Conservation (phyloP, 2,113 vertebrate genomes). For the Syngnathus scovelli region DNA sequence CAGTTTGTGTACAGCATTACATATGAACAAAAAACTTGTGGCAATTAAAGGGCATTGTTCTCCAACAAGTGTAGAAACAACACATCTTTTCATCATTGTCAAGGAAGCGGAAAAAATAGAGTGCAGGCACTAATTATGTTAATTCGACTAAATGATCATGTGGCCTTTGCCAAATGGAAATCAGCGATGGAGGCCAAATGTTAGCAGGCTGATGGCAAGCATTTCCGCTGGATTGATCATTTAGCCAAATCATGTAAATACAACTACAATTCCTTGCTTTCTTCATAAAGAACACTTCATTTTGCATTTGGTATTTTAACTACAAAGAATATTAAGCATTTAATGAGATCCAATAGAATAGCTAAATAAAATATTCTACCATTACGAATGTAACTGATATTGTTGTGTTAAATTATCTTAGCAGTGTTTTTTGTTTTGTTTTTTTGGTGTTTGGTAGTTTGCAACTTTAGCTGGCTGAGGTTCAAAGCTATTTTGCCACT, state of each 20-base stretch:
- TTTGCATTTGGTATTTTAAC: not conserved
- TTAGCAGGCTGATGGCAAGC: not conserved
- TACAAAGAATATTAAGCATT: not conserved
- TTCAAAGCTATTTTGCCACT: not conserved
- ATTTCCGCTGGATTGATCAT: not conserved
- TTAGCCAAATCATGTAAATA: not conserved
- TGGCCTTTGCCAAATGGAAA: conserved; percentile 2
- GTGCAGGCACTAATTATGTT: not conserved
- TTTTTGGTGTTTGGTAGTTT: not conserved
- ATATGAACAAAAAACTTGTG: not conserved
- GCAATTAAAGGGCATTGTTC: not conserved
- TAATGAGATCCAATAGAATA: not conserved
- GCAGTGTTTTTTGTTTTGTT: not conserved
- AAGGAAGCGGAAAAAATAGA: not conserved
- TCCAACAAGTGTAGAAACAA: not conserved
- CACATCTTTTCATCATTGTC: not conserved
- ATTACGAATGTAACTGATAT: not conserved
- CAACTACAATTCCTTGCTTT: not conserved
- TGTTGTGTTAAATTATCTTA: not conserved
- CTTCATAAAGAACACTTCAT: not conserved
- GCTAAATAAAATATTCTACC: not conserved
- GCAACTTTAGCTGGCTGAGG: not conserved
- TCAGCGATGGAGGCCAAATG: not conserved
- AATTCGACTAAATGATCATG: not conserved
- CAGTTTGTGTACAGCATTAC: not conserved